Conservation (phyloP, 2,113 vertebrate species). For the Corythaeola cristata region DNA sequence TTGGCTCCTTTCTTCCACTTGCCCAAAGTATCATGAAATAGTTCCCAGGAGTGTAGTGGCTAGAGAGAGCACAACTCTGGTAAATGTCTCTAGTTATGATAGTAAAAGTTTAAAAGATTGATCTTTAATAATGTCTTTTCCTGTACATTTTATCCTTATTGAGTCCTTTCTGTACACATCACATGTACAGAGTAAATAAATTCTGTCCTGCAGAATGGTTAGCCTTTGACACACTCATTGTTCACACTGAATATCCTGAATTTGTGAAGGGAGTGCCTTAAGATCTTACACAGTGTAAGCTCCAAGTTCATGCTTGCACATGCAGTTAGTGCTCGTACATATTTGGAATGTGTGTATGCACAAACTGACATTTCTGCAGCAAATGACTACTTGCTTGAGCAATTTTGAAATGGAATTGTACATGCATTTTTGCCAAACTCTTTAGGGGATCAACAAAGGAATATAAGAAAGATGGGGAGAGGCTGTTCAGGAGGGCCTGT, state of each 20-base stretch:
- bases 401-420: not conserved
- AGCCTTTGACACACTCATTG: not conserved
- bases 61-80: not conserved
- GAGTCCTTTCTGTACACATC: not conserved
- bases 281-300: not conserved
- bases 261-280: not conserved
- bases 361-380: not conserved
- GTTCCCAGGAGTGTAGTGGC: not conserved
- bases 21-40: not conserved
- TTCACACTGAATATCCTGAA: not conserved
- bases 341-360: not conserved
- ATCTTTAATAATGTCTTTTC: not conserved
- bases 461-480: too few relatives aligned
- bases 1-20: not conserved
- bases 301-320: not conserved
- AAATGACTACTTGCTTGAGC: not conserved
- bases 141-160: not conserved
- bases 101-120: not conserved
- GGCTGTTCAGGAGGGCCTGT: too few relatives aligned
- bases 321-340: not conserved
- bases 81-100: not conserved
- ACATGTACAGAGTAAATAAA: not conserved
- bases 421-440: not conserved
- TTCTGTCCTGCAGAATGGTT: not conserved
- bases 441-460: not conserved